Evolutionary conservation across 2,888 invertebrate species (phyloP).

Genomic region (Tenthredo amoena): DNA sequence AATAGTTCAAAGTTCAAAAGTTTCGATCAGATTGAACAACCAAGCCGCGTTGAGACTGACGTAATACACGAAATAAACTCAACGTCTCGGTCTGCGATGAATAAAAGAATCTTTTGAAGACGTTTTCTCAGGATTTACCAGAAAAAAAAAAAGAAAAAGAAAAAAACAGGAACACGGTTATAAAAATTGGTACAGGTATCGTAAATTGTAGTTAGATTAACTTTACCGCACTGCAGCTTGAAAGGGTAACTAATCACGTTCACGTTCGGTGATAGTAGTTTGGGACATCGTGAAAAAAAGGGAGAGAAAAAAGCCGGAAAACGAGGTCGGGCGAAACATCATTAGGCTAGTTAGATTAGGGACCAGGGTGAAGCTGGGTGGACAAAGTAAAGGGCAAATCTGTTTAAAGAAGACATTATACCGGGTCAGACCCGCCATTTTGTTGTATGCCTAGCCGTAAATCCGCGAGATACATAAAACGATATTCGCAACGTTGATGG

Average conservation of each 20-base stretch:
- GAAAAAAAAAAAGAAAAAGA: background rate
- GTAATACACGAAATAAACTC: background rate
- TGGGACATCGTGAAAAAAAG: background rate
- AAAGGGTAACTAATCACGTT: constrained; percentile 14
- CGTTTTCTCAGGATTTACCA: background rate
- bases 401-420: constrained; percentile 10
- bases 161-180: background rate
- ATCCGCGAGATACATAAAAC: background rate
- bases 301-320: background rate
- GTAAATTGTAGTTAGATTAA: background rate
- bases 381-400: constrained; percentile 14
- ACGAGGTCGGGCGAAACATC: constrained; percentile 1
- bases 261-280: background rate
- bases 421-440: background rate
- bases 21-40: background rate
- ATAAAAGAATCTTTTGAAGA: background rate
- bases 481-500: background rate
- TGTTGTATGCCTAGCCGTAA: background rate
- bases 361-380: background rate
- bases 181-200: background rate
- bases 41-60: background rate
- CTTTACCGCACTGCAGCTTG: background rate
- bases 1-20: background rate
- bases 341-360: background rate
- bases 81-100: background rate